Base-by-base conservation (phyloP, 2,888 invertebrate genomes). In the Aelia acuminata region DNA sequence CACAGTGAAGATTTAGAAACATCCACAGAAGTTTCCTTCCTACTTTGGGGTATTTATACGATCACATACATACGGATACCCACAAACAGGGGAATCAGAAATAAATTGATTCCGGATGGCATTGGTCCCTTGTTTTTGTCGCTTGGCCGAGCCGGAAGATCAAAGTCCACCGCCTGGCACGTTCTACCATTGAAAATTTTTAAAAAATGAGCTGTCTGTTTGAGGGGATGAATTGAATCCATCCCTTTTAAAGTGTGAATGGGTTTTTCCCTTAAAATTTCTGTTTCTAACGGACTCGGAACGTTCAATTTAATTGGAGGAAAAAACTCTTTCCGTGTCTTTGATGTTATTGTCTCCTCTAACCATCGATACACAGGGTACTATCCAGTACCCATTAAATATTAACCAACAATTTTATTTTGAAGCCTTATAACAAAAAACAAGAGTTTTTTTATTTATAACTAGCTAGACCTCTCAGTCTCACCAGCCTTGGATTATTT, bases 91-190 rank as follows among this genome's bases (percentile, higher is more conserved):
- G 80, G 80, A 47, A 43, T 43, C 22, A 80, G 39, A 80, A n/a
- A 80, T 80, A n/a, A 80, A 43, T 80, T 22, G 80, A 18, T 4
- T 3, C n/a, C n/a, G n/a, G 80, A 35, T 80, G 43, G 80, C 11
- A 43, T 80, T 43, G 80, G 80, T 47, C 43, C 22, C 18, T 80
- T 43, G 39, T 80, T 80, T 80, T 80, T 80, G 43, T 80, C 80
- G 15, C 47, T 13, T n/a, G n/a, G 10, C 13, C n/a, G 80, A 35
- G 31, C 13, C 80, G 43, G 80, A 47, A 80, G 80, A 80, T 80
- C 80, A 80, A 80, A 80, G 80, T 13, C n/a, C 80, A 3, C 80
- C 80, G 80, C 80, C 13, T 2, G 35, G 11, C 80, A 80, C 80
- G 80, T 80, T 13, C 43, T 4, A 43, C 43, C 80, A 43, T 47